Conservation (phyloP, 2,797 vertebrate species). For the Megalops cyprinoides region DNA sequence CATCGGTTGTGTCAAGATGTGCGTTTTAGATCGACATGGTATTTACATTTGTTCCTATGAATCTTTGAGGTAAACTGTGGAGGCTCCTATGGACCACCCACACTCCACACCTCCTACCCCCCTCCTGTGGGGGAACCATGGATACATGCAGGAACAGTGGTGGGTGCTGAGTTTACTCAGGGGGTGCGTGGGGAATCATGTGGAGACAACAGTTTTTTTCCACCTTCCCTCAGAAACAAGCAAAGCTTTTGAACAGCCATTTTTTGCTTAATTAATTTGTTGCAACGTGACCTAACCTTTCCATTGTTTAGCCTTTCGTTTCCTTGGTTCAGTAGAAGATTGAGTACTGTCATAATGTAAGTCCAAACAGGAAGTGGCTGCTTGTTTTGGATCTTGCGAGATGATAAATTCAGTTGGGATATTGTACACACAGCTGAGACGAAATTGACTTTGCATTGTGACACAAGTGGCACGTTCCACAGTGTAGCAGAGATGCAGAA, state of each 20-base stretch:
- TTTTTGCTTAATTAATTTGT: background rate
- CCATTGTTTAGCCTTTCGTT: background rate
- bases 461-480: no score
- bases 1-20: background rate
- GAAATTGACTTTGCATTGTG: no score
- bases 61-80: no score
- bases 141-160: background rate
- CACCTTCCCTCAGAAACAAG: background rate
- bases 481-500: no score
- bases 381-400: background rate
- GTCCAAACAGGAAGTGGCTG: background rate
- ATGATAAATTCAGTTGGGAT: background rate
- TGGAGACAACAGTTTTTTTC: background rate
- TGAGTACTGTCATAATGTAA: background rate
- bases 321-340: background rate
- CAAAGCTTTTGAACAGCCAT: background rate
- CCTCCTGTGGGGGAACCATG: slow-evolving; percentile 9
- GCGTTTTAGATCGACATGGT: slow-evolving; percentile 16
- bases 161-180: slow-evolving; percentile 17
- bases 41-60: slow-evolving; percentile 24
- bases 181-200: background rate
- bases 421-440: background rate
- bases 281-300: background rate
- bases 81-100: slow-evolving; percentile 8
- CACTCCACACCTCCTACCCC: slow-evolving; percentile 21